Conservation (phyloP, 2,888 invertebrate species). For the Latheticus oryzae region DNA sequence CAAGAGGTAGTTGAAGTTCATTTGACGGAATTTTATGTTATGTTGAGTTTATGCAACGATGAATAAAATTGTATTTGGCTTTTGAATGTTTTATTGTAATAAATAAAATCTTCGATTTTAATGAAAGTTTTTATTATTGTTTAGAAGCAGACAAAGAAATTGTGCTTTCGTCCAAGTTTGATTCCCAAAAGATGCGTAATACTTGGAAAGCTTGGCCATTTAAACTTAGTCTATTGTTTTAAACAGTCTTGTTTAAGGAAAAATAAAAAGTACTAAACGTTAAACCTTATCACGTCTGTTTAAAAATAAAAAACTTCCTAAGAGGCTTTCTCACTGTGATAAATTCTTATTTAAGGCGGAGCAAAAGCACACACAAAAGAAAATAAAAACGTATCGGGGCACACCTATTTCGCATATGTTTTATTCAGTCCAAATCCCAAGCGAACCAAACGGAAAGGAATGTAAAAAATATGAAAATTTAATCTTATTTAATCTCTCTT, state of each 20-base stretch:
- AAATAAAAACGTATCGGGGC: conserved; percentile 47
- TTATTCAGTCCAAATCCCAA: conserved; percentile 43
- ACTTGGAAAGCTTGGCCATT: conserved; percentile 34
- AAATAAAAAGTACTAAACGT: conserved; percentile 42
- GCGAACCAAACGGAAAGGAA: conserved; percentile 32
- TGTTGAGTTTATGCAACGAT: too few relatives aligned
- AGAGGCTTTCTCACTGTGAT: conserved; percentile 43
- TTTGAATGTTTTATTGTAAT: too few relatives aligned
- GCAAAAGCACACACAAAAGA: conserved; percentile 41
- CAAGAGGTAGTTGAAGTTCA: too few relatives aligned
- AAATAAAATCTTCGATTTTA: too few relatives aligned
- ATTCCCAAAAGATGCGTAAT: conserved; percentile 47
- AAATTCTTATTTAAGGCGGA: conserved; percentile 48
- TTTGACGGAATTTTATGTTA: too few relatives aligned
- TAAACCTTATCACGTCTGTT: conserved; percentile 48
- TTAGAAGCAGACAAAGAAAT: conserved; percentile 26
- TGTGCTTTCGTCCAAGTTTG: conserved; percentile 42
- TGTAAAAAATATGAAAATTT: conserved; percentile 48
- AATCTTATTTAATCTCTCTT: conserved; percentile 51
- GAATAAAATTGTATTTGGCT: too few relatives aligned
- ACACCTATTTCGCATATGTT: conserved; percentile 50
- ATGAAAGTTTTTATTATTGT: conserved; percentile 42
- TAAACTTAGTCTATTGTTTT: conserved; percentile 41
- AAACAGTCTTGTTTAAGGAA: conserved; percentile 38
- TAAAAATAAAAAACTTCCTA: conserved; percentile 42